These are phyloP conservation scores for Pollenia griseotomentosa DNA, from an alignment of 2,888 invertebrate genomes.

Conservation along the genomic window DNA sequence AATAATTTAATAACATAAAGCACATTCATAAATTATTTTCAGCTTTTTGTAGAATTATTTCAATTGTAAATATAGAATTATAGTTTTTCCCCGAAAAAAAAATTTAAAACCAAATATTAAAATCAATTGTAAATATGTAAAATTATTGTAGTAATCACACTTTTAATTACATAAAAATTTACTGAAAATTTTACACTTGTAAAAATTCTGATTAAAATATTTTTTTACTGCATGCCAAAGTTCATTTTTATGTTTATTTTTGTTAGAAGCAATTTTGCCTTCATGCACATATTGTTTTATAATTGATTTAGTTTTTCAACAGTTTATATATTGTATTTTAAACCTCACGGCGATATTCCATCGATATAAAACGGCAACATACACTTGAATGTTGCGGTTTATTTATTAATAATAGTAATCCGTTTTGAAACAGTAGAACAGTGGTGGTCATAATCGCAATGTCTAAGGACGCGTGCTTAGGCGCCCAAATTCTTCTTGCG, in stretches of 20 bases:
- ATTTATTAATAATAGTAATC: too few species aligned
- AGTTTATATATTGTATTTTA: too few species aligned
- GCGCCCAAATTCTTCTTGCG: too few species aligned
- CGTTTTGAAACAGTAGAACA: too few species aligned
- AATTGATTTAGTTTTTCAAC: too few species aligned
- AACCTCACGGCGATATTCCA: too few species aligned
- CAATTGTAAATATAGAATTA: slow-evolving; percentile 52
- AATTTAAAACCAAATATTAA: neutral
- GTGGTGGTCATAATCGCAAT: too few species aligned
- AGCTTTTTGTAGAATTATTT: slow-evolving; percentile 73
- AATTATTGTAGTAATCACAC: neutral
- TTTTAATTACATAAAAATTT: neutral
- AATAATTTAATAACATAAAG: neutral
- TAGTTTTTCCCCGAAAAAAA: neutral
- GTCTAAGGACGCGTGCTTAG: too few species aligned
- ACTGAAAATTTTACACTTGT: neutral
- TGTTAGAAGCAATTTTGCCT: too few species aligned
- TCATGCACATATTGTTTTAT: too few species aligned
- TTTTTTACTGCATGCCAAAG: slow-evolving; percentile 11
- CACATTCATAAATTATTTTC: slow-evolving; percentile 64
- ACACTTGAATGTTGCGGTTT: too few species aligned
- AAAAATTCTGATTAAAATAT: slow-evolving; percentile 1
- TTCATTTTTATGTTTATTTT: neutral
- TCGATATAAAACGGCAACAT: too few species aligned
- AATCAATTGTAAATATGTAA: neutral